Percentiles rank a stretch among this genome's conserved stretches.
Evolutionary conservation across 1,140 invertebrate genomes (phyloP).

Genomic region (Drosophila bipectinata): DNA sequence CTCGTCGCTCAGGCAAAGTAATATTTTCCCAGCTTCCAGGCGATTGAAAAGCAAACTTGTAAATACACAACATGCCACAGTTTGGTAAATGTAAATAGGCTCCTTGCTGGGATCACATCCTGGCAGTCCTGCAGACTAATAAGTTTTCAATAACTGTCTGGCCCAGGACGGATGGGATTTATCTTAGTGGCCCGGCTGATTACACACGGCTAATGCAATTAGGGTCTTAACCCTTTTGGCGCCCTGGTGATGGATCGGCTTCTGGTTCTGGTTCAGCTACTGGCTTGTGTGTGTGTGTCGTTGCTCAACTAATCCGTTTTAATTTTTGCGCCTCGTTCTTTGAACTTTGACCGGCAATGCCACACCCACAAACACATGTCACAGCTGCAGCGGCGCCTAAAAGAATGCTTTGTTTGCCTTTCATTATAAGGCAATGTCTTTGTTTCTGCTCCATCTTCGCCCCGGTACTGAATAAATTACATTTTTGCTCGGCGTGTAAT

Average conservation of each 20-base stretch:
- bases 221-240: conserved; percentile 17
- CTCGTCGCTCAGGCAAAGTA: conserved; percentile 32
- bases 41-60: conserved; percentile 21
- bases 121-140: conserved; percentile 15
- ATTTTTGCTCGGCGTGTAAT: conserved; percentile 31
- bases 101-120: neutral
- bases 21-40: conserved; percentile 18
- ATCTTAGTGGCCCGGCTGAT: conserved; percentile 4
- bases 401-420: conserved; percentile 75
- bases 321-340: conserved; percentile 61
- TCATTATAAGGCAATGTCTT: conserved; percentile 59
- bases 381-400: conserved; percentile 53
- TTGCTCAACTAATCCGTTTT: conserved; percentile 54
- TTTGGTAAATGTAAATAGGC: neutral
- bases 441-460: conserved; percentile 19
- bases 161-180: conserved; percentile 31
- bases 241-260: conserved; percentile 28
- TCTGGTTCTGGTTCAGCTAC: conserved; percentile 2
- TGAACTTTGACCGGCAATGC: conserved; percentile 56
- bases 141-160: conserved; percentile 47
- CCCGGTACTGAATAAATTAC: conserved; percentile 41
- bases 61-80: conserved; percentile 7
- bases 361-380: conserved; percentile 20
- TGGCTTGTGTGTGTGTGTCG: conserved; percentile 5
- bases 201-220: conserved; percentile 30